Conservation (phyloP, 1,140 invertebrate genomes). For the Oncopeltus fasciatus region DNA sequence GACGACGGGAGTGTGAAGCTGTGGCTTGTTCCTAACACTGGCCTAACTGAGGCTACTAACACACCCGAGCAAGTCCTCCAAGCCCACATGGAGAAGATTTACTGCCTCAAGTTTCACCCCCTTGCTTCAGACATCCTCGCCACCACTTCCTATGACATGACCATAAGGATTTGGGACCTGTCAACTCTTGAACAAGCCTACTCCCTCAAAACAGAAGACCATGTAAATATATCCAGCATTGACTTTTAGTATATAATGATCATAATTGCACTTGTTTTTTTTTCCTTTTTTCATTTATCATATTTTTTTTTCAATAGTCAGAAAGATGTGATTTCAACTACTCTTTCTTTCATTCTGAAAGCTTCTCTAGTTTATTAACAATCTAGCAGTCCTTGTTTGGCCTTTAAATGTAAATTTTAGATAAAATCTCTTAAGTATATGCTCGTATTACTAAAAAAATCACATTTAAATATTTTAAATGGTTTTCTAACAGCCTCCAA, state of each 20-base stretch:
- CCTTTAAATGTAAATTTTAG: too few relatives aligned
- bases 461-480: too few relatives aligned
- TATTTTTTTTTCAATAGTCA: too few relatives aligned
- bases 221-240: not conserved
- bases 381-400: too few relatives aligned
- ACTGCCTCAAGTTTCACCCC: constrained; percentile 81
- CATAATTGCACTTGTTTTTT: not conserved
- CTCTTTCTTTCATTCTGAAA: too few relatives aligned
- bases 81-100: constrained; percentile 80
- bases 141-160: constrained; percentile 77
- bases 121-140: constrained; percentile 69
- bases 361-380: too few relatives aligned
- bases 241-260: not conserved
- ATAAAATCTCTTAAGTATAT: too few relatives aligned
- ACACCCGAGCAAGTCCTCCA: constrained; percentile 40
- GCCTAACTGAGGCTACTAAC: constrained; percentile 56
- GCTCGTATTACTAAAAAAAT: too few relatives aligned
- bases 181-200: constrained; percentile 29
- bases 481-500: too few relatives aligned
- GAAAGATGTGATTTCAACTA: too few relatives aligned
- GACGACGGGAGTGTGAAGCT: constrained; percentile 77
- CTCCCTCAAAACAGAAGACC: constrained; percentile 14
- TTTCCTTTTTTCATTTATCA: not conserved
- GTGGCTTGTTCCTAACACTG: constrained; percentile 61
- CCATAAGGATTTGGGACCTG: constrained; percentile 72